phyloP scores from a whole-genome alignment of 2,113 vertebrate species.

The Protomyctophum bolini region DNA sequence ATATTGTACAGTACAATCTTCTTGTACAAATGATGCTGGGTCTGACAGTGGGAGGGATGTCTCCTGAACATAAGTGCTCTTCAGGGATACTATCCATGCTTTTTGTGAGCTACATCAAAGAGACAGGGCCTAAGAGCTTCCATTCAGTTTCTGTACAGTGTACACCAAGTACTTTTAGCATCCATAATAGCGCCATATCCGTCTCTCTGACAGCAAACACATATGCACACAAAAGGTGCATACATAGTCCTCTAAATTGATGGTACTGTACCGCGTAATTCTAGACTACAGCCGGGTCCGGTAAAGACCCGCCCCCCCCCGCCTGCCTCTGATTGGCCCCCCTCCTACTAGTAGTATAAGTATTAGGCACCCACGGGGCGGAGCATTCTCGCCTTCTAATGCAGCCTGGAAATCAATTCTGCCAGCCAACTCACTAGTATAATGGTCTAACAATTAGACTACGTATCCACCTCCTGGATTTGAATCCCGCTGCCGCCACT shows the following conservation, averaged over 20 bases:
- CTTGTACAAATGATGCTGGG: constrained; percentile 50
- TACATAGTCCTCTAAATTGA: constrained; percentile 7
- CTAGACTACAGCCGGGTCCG: too few relatives aligned
- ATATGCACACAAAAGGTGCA: constrained; percentile 24
- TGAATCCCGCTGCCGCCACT: too few relatives aligned
- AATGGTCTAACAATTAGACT: too few relatives aligned
- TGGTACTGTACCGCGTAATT: neutral
- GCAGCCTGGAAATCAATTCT: too few relatives aligned
- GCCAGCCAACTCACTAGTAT: too few relatives aligned
- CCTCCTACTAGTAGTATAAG: too few relatives aligned
- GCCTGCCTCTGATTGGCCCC: too few relatives aligned
- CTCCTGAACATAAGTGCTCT: constrained; percentile 55
- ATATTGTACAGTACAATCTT: constrained; percentile 52
- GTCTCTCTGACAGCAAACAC: constrained; percentile 26
- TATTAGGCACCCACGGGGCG: too few relatives aligned
- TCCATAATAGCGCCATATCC: constrained; percentile 23
- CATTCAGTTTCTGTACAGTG: constrained; percentile 43
- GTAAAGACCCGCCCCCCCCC: too few relatives aligned
- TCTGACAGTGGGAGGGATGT: constrained; percentile 29
- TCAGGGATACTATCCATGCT: constrained; percentile 55
- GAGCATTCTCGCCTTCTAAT: too few relatives aligned
- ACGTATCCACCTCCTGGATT: too few relatives aligned
- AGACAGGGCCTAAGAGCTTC: constrained; percentile 47
- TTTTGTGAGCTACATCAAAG: constrained; percentile 63
- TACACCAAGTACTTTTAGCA: constrained; percentile 35